phyloP scores from a whole-genome alignment of 1,140 invertebrate genomes.

The Chironomus tepperi region DNA sequence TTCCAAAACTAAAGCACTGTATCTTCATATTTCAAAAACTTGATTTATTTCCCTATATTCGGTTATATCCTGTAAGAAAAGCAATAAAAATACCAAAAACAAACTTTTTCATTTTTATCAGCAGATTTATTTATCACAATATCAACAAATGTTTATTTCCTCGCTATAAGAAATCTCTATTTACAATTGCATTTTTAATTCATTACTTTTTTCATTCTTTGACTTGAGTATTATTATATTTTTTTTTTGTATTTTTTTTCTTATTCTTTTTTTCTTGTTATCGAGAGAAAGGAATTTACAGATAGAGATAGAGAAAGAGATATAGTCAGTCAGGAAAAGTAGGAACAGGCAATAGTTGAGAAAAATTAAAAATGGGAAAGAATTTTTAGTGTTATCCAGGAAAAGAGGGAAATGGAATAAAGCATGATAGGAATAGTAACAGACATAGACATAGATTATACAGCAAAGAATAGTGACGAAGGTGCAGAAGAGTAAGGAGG shows the following conservation, averaged over 20 bases:
- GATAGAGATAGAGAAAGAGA: no score
- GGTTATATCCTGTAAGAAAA: not conserved
- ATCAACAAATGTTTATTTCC: not conserved
- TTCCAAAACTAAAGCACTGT: no score
- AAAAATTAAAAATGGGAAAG: not conserved
- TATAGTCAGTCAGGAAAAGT: no score
- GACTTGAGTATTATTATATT: not conserved
- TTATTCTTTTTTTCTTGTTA: not conserved
- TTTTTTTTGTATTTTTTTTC: not conserved
- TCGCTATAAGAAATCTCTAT: not conserved
- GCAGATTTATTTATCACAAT: constrained; percentile 22
- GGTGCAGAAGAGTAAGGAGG: no score
- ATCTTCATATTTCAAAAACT: no score
- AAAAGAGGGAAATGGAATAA: not conserved
- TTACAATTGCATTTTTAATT: not conserved
- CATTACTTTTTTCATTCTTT: not conserved
- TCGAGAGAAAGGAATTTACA: not conserved
- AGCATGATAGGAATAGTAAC: not conserved
- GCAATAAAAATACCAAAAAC: not conserved
- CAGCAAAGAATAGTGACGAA: no score
- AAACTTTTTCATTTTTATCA: not conserved
- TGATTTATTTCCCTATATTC: no score
- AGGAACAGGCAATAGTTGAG: no score
- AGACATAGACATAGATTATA: no score
- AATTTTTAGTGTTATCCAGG: not conserved